Conservation (phyloP, 2,888 invertebrate genomes). For the Pristionchus arcanus region DNA sequence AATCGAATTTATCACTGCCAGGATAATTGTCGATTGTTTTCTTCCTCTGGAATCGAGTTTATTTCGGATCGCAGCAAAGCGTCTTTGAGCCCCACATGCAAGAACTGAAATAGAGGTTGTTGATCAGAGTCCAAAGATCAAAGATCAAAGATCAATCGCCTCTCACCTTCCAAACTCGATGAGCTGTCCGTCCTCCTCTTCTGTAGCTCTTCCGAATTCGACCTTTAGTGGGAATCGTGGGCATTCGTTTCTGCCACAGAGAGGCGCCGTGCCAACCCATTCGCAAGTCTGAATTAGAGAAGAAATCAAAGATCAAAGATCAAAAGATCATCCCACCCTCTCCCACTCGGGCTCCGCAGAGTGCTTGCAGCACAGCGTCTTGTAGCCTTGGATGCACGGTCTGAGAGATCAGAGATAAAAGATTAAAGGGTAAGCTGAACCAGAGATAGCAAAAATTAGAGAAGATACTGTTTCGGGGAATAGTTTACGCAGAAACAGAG, state of each 20-base stretch:
- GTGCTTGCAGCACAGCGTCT: conserved; percentile 1
- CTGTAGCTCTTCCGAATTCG: background rate
- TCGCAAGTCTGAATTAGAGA: background rate
- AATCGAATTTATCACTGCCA: too few relatives aligned
- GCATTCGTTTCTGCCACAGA: background rate
- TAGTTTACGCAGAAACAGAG: too few relatives aligned
- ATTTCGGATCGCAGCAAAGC: background rate
- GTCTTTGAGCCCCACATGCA: background rate
- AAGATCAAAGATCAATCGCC: background rate
- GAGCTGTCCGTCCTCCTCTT: background rate
- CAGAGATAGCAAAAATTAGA: background rate
- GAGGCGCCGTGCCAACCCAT: background rate
- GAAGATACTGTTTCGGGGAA: too few relatives aligned
- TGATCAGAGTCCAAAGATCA: background rate
- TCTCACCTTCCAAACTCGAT: background rate
- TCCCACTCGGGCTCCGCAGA: background rate
- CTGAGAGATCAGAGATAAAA: background rate
- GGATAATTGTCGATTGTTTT: too few relatives aligned
- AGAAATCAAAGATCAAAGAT: background rate
- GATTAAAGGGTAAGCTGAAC: background rate
- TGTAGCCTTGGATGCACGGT: background rate
- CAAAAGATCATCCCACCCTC: background rate
- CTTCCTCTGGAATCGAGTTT: background rate
- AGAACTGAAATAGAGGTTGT: background rate
- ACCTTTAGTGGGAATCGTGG: background rate